These are phyloP conservation scores for Prunella strophiata DNA, from an alignment of 2,797 vertebrate species.

Conservation along the genomic window DNA sequence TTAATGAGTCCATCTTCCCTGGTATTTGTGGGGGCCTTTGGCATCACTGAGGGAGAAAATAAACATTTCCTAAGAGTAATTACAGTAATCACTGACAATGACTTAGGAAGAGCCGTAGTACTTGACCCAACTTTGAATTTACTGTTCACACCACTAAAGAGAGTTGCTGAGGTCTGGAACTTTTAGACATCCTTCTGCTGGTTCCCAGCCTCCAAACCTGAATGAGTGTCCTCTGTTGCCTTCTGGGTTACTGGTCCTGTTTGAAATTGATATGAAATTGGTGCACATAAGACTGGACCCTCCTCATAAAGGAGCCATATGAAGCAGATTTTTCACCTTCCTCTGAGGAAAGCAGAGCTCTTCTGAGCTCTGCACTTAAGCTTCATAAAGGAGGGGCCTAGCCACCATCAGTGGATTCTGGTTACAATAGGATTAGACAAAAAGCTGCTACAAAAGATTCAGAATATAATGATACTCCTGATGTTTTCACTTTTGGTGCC, in stretches of 20 bases:
- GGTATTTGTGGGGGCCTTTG: not conserved
- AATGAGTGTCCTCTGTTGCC: not conserved
- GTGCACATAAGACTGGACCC: not conserved
- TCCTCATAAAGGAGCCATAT: not conserved
- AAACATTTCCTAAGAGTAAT: not conserved
- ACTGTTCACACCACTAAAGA: not conserved
- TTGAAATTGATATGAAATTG: not conserved
- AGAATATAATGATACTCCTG: conserved; percentile 34
- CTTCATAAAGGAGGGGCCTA: not conserved
- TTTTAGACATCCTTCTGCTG: not conserved
- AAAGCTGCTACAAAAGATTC: conserved; percentile 28
- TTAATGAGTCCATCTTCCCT: not conserved
- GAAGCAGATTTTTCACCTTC: not conserved
- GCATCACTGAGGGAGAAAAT: not conserved
- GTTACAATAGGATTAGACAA: conserved; percentile 39
- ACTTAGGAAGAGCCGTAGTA: not conserved
- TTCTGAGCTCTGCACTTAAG: not conserved
- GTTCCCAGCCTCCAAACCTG: not conserved
- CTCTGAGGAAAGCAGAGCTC: not conserved
- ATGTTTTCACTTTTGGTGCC: conserved; percentile 52
- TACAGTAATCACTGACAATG: not conserved
- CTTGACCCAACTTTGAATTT: not conserved
- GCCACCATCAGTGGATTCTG: not conserved
- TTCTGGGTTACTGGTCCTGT: not conserved
- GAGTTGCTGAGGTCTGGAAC: not conserved